Percentiles rank a stretch among this genome's conserved stretches.
phyloP scores from a whole-genome alignment of 2,113 vertebrate species.

The Copsychus sechellarum region DNA sequence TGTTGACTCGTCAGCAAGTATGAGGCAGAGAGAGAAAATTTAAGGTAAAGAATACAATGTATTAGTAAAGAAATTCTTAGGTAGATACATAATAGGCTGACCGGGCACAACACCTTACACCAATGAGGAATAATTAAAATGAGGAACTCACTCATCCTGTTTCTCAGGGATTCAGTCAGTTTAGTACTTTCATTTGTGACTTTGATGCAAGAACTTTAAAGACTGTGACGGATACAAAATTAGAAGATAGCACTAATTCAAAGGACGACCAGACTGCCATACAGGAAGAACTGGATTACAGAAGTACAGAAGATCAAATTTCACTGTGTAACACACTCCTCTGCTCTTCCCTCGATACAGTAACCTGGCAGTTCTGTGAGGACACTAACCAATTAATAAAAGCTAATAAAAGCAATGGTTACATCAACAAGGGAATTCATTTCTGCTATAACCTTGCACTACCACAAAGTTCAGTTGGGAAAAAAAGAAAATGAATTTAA shows the following conservation, averaged over 20 bases:
- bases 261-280: background rate
- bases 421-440: background rate
- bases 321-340: background rate
- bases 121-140: background rate
- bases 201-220: conserved; percentile 48
- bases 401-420: background rate
- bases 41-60: background rate
- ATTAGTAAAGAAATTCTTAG: background rate
- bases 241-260: conserved; percentile 29
- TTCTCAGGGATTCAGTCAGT: conserved; percentile 14
- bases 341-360: background rate
- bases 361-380: background rate
- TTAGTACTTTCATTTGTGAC: conserved; percentile 19
- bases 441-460: background rate
- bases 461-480: background rate
- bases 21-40: background rate
- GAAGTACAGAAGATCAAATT: background rate
- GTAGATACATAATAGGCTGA: background rate
- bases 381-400: background rate
- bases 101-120: background rate
- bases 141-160: conserved; percentile 12
- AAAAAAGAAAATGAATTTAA: background rate
- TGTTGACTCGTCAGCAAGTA: background rate
- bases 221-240: background rate
- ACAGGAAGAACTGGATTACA: conserved; percentile 42